Percentiles rank a stretch among this genome's conserved stretches.
Conservation (phyloP, 2,888 invertebrate genomes). For the Erynnis tages region DNA sequence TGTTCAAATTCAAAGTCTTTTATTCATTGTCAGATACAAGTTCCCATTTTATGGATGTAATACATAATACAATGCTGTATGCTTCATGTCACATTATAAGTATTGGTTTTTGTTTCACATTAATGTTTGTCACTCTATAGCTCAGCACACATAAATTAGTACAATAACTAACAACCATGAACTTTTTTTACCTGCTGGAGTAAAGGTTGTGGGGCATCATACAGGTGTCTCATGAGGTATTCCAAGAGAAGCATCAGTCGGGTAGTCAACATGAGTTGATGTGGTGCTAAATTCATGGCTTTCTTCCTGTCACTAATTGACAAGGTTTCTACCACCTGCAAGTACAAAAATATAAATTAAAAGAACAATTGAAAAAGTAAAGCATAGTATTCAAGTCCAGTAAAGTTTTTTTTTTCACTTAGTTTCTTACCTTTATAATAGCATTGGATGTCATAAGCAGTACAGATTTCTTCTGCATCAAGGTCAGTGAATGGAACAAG, state of each 20-base stretch:
- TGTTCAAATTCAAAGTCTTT: too few species aligned
- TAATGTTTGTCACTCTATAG: too few species aligned
- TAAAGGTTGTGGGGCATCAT: constrained; percentile 93
- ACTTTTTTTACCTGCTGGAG: constrained; percentile 90
- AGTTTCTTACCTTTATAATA: constrained; percentile 67
- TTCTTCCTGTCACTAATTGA: constrained; percentile 65
- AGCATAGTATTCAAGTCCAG: constrained; percentile 3
- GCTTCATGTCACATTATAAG: too few species aligned
- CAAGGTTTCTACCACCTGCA: constrained; percentile 69
- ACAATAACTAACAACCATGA: too few species aligned
- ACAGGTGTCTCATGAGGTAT: constrained; percentile 96
- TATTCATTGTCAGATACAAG: too few species aligned
- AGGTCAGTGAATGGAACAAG: constrained; percentile 95
- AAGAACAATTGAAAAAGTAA: not conserved
- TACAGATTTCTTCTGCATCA: constrained; percentile 98
- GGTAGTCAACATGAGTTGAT: constrained; percentile 91
- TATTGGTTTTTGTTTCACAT: too few species aligned
- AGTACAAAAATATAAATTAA: too few species aligned
- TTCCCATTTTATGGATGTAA: too few species aligned
- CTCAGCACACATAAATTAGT: too few species aligned
- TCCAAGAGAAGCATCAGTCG: constrained; percentile 93
- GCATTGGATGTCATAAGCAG: constrained; percentile 90
- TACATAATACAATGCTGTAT: too few species aligned
- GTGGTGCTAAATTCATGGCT: constrained; percentile 61
- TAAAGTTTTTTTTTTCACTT: not conserved